Conservation (phyloP, 2,888 invertebrate genomes). For the Amblyjoppa fuscipennis region DNA sequence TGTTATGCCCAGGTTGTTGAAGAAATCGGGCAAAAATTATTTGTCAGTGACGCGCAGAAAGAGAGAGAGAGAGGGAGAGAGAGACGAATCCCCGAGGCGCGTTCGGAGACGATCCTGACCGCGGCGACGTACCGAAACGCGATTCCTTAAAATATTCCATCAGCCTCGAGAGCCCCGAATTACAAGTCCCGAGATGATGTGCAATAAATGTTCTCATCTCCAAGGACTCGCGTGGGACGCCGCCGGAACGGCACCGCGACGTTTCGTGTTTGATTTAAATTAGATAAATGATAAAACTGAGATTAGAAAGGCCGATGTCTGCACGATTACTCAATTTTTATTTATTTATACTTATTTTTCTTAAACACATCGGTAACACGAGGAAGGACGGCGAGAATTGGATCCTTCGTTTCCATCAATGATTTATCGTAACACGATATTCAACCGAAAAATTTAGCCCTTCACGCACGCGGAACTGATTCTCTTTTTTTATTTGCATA, state of each 20-base stretch:
- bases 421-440: background rate
- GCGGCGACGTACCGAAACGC: background rate
- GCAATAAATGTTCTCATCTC: slow-evolving; percentile 15
- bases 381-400: background rate
- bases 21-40: slow-evolving; percentile 12
- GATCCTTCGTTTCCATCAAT: background rate
- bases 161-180: slow-evolving; percentile 1
- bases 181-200: background rate
- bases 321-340: background rate
- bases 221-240: slow-evolving; percentile 15
- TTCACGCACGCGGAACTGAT: background rate
- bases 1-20: background rate
- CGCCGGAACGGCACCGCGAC: background rate
- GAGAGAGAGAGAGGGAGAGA: background rate
- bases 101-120: background rate
- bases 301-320: background rate
- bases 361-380: background rate
- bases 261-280: background rate
- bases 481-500: too few relatives aligned
- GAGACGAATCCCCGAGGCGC: slow-evolving; percentile 2
- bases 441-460: background rate
- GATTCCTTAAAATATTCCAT: slow-evolving; percentile 25
- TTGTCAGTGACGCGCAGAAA: slow-evolving; percentile 7
- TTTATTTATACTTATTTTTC: too few relatives aligned
- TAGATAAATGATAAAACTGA: background rate